Evolutionary conservation across 2,888 invertebrate genomes (phyloP), one percentile per base, ranked within the genome.

Genomic region (Chydorus sphaericus): DNA sequence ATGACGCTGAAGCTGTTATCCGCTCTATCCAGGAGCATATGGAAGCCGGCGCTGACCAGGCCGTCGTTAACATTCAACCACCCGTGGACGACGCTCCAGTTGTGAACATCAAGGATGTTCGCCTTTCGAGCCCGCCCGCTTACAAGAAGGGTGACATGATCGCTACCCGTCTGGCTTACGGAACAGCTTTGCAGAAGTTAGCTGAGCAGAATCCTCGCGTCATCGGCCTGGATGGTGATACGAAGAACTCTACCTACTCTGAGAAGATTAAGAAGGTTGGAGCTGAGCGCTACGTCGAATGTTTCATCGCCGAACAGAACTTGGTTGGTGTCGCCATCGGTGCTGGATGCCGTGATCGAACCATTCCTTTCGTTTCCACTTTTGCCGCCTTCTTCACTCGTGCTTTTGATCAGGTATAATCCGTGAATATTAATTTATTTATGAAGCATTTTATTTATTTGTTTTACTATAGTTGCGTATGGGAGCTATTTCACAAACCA

Each of bases 241-340:
- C 94, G 62, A 98, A 97, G 73, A 98, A 99, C 73, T 98, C 97
- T 0, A 99, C 98, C 0, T 99, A 81, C 73, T 86, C 97, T 16
- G 91, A 92, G 64, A 92, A 88, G 68, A 79, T 97, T 61, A 85
- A 85, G 69, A 80, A 83, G 63, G 82, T 69, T 60, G 61, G 10
- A 59, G 77, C 82, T 1, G 74, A 75, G 54, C 81, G 89, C 61
- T 94, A 87, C 73, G 82, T 98, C 63, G 98, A 98, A 73, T 96
- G 98, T 70, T 99, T 87, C 75, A 99, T 99, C 67, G 98, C 98
- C 58, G 98, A 99, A 69, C 98, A 99, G 76, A 97, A 94, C 75
- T 74, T 96, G 67, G 92, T 91, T 60, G 93, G 93, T 51, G 92
- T 94, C 58, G 96, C 90, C 0, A 90, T 93, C 63, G 98, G 98